Conservation (phyloP, 2,888 invertebrate genomes). For the Acrocera orbiculus region DNA sequence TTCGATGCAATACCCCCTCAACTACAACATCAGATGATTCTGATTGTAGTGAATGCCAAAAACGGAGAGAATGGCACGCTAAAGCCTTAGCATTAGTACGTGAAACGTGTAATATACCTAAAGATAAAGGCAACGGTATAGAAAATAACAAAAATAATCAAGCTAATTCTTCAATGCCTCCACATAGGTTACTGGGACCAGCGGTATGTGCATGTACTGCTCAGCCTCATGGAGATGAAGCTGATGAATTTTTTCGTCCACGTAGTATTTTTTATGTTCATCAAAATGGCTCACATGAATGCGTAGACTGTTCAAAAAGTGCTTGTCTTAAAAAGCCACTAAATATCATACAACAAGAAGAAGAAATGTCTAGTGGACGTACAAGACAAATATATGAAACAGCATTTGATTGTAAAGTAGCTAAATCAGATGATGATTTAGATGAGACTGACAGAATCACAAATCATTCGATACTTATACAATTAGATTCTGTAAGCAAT, state of each 20-base stretch:
- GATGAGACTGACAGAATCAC: slow-evolving; percentile 66
- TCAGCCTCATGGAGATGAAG: slow-evolving; percentile 40
- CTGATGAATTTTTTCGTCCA: slow-evolving; percentile 43
- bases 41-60: slow-evolving; percentile 31
- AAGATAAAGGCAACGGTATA: neutral
- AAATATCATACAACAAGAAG: slow-evolving; percentile 18
- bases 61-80: slow-evolving; percentile 32
- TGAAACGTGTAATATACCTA: slow-evolving; percentile 28
- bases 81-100: slow-evolving; percentile 29
- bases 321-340: slow-evolving; percentile 11
- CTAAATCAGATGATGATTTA: slow-evolving; percentile 61
- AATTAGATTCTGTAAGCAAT: slow-evolving; percentile 31
- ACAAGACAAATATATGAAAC: slow-evolving; percentile 72
- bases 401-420: slow-evolving; percentile 75
- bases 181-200: slow-evolving; percentile 45
- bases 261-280: slow-evolving; percentile 52
- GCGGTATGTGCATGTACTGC: slow-evolving; percentile 55
- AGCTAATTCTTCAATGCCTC: slow-evolving; percentile 43
- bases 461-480: slow-evolving; percentile 57
- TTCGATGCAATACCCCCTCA: slow-evolving; percentile 31
- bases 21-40: slow-evolving; percentile 31
- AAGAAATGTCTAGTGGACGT: slow-evolving; percentile 35
- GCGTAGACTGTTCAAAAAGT: slow-evolving; percentile 23
- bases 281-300: slow-evolving; percentile 43
- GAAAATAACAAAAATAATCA: slow-evolving; percentile 2